Base-by-base conservation (phyloP, 2,113 vertebrate genomes). In the Sturnira hondurensis region DNA sequence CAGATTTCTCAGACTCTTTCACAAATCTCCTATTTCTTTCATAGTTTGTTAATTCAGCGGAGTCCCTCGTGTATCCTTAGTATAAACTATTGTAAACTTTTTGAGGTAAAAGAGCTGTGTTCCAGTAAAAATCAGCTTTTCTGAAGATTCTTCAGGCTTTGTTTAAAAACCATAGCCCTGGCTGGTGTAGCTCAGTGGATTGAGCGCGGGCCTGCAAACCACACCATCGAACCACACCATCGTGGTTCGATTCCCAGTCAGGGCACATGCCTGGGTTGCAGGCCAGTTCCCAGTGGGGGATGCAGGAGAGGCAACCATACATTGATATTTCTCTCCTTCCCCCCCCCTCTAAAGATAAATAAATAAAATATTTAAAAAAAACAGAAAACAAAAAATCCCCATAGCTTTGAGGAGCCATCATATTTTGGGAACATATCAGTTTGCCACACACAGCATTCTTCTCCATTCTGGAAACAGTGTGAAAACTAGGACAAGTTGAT, bases 351-450 rank as follows among this genome's bases (percentile, higher is more conserved):
- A n/a, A n/a, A n/a, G n/a, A n/a, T n/a, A n/a, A n/a, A n/a, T n/a
- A n/a, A n/a, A n/a, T n/a, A n/a, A n/a, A n/a, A n/a, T n/a, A n/a
- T n/a, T n/a, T n/a, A n/a, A n/a, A n/a, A n/a, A n/a, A n/a, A n/a
- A n/a, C n/a, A n/a, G n/a, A n/a, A n/a, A n/a, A n/a, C n/a, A n/a
- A n/a, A n/a, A n/a, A n/a, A n/a, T n/a, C n/a, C n/a, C 12, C 22
- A 26, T 47, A 80, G 74, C 38, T 94, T 73, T 78, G 81, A 86
- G 28, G 56, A 84, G 36, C 31, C 52, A 88, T 93, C 86, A 73
- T 94, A 83, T 91, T 97, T 96, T 93, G 88, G 78, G 96, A 96
- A 97, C 82, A 93, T 95, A 89, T 89, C 96, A 97, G 54, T 94
- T 94, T 94, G 45, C 74, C 47, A 68, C 47, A 47, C n/a, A 92